A percentile compares a stretch with the other conserved stretches of the same genome.
phyloP scores from a whole-genome alignment of 2,113 vertebrate species.

The Sturnus vulgaris region DNA sequence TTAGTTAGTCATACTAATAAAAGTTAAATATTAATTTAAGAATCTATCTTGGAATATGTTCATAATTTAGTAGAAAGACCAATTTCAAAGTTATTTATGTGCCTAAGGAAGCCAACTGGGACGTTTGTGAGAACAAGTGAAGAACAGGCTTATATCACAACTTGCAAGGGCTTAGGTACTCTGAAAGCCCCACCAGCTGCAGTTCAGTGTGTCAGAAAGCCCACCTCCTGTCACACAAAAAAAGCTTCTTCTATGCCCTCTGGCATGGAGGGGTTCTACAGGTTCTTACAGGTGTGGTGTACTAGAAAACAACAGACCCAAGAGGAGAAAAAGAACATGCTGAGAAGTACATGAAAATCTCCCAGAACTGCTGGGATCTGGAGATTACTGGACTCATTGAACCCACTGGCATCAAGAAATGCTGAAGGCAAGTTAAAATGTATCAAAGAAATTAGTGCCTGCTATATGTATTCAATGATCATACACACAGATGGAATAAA shows the following conservation, averaged over 20 bases:
- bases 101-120: background rate
- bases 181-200: background rate
- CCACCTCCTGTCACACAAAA: background rate
- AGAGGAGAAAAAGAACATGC: background rate
- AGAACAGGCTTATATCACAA: background rate
- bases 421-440: background rate
- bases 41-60: background rate
- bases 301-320: background rate
- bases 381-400: background rate
- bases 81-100: background rate
- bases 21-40: slow-evolving; percentile 27
- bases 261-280: background rate
- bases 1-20: background rate
- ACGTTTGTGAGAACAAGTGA: background rate
- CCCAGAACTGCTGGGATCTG: background rate
- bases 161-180: background rate
- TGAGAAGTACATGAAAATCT: background rate
- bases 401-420: background rate
- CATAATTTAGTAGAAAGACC: background rate
- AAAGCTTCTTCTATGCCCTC: background rate
- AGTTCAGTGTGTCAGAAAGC: background rate
- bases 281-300: background rate
- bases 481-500: background rate
- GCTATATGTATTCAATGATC: background rate
- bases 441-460: background rate